phyloP scores from a whole-genome alignment of 2,888 invertebrate genomes.

The Torymus aiolomorphi region DNA sequence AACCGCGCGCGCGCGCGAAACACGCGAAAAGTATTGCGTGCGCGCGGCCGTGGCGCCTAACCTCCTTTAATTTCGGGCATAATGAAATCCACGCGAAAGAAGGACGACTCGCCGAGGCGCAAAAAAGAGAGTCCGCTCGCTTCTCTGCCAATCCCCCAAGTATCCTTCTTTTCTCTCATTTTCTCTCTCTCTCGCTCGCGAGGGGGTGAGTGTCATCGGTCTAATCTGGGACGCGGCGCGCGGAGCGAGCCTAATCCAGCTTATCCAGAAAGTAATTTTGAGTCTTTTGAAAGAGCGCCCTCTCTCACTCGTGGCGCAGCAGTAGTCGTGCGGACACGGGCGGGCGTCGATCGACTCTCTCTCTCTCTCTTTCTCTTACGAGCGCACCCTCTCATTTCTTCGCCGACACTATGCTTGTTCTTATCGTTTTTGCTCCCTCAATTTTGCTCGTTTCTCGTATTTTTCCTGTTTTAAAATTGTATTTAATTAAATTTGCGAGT shows the following conservation, averaged over 20 bases:
- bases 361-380: slow-evolving; percentile 4
- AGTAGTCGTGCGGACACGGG: too few species aligned
- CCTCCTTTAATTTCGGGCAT: slow-evolving; percentile 51
- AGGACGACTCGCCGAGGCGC: slow-evolving; percentile 6
- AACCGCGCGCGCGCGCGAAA: neutral
- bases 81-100: slow-evolving; percentile 53
- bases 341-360: slow-evolving; percentile 12
- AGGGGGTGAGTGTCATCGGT: slow-evolving; percentile 68
- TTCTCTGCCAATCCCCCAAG: slow-evolving; percentile 33
- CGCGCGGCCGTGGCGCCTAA: slow-evolving; percentile 5
- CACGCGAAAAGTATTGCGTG: slow-evolving; percentile 15
- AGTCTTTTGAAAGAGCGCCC: slow-evolving; percentile 78
- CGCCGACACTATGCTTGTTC: slow-evolving; percentile 49
- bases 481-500: slow-evolving; percentile 6
- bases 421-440: slow-evolving; percentile 9
- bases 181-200: slow-evolving; percentile 20
- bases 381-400: slow-evolving; percentile 46
- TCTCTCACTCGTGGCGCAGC: slow-evolving; percentile 45
- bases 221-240: slow-evolving; percentile 74
- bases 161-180: slow-evolving; percentile 53
- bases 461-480: slow-evolving; percentile 13
- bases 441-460: neutral
- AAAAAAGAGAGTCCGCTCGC: slow-evolving; percentile 33
- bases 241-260: slow-evolving; percentile 79
- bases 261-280: slow-evolving; percentile 82